A percentile compares a stretch with the other conserved stretches of the same genome.
These are phyloP conservation scores for Dascyllus trimaculatus DNA, from an alignment of 2,113 vertebrate genomes.

Conservation along the genomic window DNA sequence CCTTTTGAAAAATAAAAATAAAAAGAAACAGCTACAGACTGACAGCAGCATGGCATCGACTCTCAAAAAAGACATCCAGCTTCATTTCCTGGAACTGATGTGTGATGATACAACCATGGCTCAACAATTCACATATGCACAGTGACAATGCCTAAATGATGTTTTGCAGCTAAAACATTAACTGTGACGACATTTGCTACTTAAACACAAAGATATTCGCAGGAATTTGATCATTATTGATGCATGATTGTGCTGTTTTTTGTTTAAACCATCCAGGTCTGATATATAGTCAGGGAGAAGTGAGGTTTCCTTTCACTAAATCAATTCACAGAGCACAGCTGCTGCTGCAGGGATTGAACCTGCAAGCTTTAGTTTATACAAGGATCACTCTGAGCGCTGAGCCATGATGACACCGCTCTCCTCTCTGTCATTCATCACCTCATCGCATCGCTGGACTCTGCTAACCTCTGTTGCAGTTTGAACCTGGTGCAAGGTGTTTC, in stretches of 20 bases:
- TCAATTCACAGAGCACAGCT: conserved; percentile 2
- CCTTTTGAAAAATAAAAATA: background rate
- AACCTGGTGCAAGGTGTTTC: background rate
- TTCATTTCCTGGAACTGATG: conserved; percentile 27
- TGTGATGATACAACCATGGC: background rate
- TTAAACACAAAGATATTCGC: too few relatives aligned
- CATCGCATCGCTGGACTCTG: conserved; percentile 46
- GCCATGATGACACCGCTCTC: conserved; percentile 44
- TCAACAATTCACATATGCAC: too few relatives aligned
- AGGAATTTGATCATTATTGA: too few relatives aligned
- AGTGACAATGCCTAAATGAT: too few relatives aligned
- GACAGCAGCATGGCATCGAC: background rate
- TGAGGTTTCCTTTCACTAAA: conserved; percentile 12
- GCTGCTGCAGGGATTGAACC: conserved; percentile 25
- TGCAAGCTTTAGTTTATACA: conserved; percentile 33
- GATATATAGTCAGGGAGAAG: conserved; percentile 1
- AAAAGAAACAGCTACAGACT: background rate
- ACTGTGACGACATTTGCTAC: too few relatives aligned
- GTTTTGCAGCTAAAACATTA: too few relatives aligned
- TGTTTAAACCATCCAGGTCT: too few relatives aligned
- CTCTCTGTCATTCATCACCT: conserved; percentile 53
- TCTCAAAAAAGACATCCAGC: too few relatives aligned
- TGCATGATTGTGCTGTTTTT: too few relatives aligned
- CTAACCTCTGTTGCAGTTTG: conserved; percentile 40
- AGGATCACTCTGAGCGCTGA: conserved; percentile 19